Percentiles rank a stretch among this genome's conserved stretches.
Evolutionary conservation across 1,140 invertebrate species (phyloP).

Genomic region (Aphidius gifuensis): DNA sequence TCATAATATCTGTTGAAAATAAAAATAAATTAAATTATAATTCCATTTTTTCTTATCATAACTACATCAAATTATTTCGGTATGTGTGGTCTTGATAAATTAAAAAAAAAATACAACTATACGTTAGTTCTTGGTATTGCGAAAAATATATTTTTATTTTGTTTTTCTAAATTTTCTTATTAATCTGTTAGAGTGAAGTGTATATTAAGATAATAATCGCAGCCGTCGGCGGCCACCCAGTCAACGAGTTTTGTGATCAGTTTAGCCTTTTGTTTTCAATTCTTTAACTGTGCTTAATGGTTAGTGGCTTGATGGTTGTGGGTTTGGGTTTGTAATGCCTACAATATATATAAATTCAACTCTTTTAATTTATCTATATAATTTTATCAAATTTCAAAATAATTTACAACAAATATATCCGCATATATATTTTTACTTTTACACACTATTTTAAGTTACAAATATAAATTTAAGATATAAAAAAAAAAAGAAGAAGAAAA

Average conservation of each 20-base stretch:
- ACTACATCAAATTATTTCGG: no score
- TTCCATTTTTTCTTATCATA: no score
- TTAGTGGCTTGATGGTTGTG: no score
- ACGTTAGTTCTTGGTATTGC: no score
- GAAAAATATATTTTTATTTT: no score
- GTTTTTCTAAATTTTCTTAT: no score
- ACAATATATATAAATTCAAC: no score
- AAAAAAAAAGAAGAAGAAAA: background rate
- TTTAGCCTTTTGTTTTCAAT: no score
- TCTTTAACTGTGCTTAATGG: no score
- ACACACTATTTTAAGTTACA: background rate
- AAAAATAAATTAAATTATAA: background rate
- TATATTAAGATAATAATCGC: conserved; percentile 2
- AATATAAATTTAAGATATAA: background rate
- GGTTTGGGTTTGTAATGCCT: conserved; percentile 21
- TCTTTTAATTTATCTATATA: background rate
- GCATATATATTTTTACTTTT: background rate
- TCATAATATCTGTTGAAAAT: conserved; percentile 83
- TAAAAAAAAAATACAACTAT: no score
- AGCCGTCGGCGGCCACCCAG: conserved; percentile 32
- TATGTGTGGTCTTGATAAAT: background rate
- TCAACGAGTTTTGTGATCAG: no score
- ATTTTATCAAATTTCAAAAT: background rate
- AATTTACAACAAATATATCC: background rate
- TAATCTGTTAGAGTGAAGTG: no score